phyloP scores from a whole-genome alignment of 2,797 vertebrate species.

The Spheniscus humboldti region DNA sequence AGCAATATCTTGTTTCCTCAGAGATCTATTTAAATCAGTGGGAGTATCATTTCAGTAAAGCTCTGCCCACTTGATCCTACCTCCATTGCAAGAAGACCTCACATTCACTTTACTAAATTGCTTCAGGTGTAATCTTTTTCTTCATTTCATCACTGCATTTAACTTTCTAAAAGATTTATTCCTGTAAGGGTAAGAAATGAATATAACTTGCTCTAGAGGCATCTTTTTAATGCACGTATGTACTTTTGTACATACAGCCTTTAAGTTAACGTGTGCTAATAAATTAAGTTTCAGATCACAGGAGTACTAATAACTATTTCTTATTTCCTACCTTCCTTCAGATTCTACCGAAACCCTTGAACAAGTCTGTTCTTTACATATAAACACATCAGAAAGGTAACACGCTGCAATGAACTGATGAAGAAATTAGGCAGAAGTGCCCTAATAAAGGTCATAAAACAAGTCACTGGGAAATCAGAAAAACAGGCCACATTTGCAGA shows the following conservation, averaged over 20 bases:
- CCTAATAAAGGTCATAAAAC: not conserved
- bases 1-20: not conserved
- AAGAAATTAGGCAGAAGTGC: not conserved
- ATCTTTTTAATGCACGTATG: not conserved
- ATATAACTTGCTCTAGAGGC: not conserved
- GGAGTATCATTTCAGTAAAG: not conserved
- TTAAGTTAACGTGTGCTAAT: not conserved
- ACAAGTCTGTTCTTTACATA: not conserved
- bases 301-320: not conserved
- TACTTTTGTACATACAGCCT: not conserved
- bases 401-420: not conserved
- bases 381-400: not conserved
- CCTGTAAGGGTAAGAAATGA: not conserved
- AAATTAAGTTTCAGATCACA: not conserved
- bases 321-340: not conserved
- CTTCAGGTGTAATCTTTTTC: not conserved
- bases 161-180: not conserved
- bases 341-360: not conserved
- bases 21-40: not conserved
- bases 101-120: not conserved
- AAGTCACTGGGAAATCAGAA: not conserved
- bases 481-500: not conserved
- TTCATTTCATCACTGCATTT: not conserved
- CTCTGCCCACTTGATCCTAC: not conserved
- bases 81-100: not conserved